Conservation (phyloP, 2,888 invertebrate species). For the Agrypnus murinus region DNA sequence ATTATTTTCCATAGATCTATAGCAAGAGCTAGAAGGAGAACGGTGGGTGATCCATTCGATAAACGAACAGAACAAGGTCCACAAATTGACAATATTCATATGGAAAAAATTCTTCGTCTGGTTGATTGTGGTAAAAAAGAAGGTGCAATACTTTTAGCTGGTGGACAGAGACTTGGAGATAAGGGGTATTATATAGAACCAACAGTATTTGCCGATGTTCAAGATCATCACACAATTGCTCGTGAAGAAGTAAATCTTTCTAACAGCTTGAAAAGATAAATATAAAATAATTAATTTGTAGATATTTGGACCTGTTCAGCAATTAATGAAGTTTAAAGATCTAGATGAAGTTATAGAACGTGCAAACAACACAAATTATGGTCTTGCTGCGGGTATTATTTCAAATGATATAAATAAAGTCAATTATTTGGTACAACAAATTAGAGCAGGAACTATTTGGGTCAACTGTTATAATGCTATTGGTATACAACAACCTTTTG, state of each 20-base stretch:
- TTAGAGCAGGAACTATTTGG: slow-evolving; percentile 89
- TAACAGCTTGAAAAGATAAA: background rate
- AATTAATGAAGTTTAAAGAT: slow-evolving; percentile 90
- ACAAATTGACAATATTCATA: slow-evolving; percentile 90
- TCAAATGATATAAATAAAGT: slow-evolving; percentile 94
- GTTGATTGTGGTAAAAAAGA: slow-evolving; percentile 88
- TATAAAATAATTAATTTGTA: slow-evolving; percentile 66
- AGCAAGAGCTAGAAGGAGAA: slow-evolving; percentile 83
- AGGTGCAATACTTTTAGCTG: slow-evolving; percentile 89
- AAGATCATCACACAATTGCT: slow-evolving; percentile 90
- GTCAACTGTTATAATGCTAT: slow-evolving; percentile 96
- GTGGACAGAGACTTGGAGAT: slow-evolving; percentile 80
- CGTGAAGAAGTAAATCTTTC: slow-evolving; percentile 84
- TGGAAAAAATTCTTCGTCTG: slow-evolving; percentile 85
- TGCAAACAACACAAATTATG: slow-evolving; percentile 93
- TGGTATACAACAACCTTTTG: slow-evolving; percentile 91
- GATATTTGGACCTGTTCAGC: slow-evolving; percentile 98
- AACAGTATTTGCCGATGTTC: slow-evolving; percentile 90
- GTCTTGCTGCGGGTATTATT: slow-evolving; percentile 94
- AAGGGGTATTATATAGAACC: slow-evolving; percentile 91
- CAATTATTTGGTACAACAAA: slow-evolving; percentile 84
- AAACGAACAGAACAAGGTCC: slow-evolving; percentile 90
- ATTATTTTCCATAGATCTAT: slow-evolving; percentile 76
- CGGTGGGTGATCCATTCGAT: slow-evolving; percentile 93
- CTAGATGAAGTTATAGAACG: slow-evolving; percentile 91